phyloP scores from a whole-genome alignment of 2,113 vertebrate species.

The Syngnathus floridae region DNA sequence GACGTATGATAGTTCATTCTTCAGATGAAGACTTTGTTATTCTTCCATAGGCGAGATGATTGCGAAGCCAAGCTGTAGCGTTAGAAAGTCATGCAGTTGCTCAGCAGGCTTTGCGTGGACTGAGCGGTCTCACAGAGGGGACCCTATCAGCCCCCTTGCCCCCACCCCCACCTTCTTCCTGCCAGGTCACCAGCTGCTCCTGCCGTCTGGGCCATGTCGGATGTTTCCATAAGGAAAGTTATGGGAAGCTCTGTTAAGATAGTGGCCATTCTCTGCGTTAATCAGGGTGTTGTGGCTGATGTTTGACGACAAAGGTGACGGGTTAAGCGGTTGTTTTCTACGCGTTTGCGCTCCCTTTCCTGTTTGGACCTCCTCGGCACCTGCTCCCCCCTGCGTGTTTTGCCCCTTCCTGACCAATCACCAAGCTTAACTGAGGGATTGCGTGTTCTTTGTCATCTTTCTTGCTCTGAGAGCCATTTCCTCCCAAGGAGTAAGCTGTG shows the following conservation, averaged over 20 bases:
- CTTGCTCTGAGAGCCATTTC: slow-evolving; percentile 33
- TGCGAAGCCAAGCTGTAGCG: neutral
- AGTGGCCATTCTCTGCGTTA: slow-evolving; percentile 48
- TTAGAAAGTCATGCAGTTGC: neutral
- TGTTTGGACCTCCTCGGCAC: slow-evolving; percentile 26
- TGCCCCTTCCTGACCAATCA: slow-evolving; percentile 29
- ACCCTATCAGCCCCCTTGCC: slow-evolving; percentile 22
- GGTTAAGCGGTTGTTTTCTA: slow-evolving; percentile 50
- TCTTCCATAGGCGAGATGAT: neutral
- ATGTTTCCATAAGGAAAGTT: slow-evolving; percentile 71
- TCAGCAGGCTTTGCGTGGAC: slow-evolving; percentile 3
- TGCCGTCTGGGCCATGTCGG: slow-evolving; percentile 50
- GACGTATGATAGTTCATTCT: neutral
- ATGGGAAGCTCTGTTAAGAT: slow-evolving; percentile 64
- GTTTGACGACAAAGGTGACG: slow-evolving; percentile 57
- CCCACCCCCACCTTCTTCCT: slow-evolving; percentile 20
- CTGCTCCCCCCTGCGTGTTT: slow-evolving; percentile 21
- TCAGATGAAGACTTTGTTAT: neutral
- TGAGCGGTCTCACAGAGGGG: slow-evolving; percentile 24
- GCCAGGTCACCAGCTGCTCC: slow-evolving; percentile 63
- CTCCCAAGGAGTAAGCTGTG: slow-evolving; percentile 30
- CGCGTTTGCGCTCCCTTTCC: slow-evolving; percentile 36
- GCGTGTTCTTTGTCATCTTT: slow-evolving; percentile 48
- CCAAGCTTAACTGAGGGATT: neutral
- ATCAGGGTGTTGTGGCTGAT: slow-evolving; percentile 68